Evolutionary conservation across 2,113 vertebrate genomes (phyloP).

Genomic region (Chinchilla lanigera): DNA sequence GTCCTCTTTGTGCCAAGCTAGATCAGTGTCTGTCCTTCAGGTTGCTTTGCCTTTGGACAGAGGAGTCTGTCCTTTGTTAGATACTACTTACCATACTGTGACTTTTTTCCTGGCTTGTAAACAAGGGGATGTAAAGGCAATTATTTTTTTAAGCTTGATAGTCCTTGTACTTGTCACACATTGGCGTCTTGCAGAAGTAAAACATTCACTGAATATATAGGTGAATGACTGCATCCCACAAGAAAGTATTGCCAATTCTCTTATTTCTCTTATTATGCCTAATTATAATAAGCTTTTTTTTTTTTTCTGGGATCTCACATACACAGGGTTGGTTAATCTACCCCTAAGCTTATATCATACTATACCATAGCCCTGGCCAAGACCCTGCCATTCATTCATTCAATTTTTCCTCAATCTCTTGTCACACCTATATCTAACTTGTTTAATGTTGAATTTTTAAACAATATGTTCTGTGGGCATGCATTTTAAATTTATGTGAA

Average conservation of each 20-base stretch:
- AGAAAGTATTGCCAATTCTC: neutral
- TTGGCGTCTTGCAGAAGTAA: neutral
- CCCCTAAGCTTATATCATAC: neutral
- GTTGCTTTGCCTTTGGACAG: neutral
- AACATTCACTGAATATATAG: neutral
- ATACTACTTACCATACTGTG: neutral
- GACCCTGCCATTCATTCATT: neutral
- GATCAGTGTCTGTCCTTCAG: neutral
- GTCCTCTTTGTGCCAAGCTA: neutral
- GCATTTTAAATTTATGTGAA: conserved; percentile 14
- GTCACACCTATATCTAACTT: neutral
- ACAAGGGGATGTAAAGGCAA: neutral
- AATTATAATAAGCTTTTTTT: neutral
- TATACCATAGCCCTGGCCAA: neutral
- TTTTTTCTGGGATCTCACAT: neutral
- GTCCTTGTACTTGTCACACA: neutral
- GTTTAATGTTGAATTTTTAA: conserved; percentile 10
- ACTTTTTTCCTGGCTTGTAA: neutral
- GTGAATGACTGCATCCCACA: neutral
- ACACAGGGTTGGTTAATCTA: neutral
- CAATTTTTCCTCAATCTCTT: neutral
- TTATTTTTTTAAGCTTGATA: neutral
- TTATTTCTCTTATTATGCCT: neutral
- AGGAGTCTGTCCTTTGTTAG: neutral
- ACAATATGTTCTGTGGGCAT: neutral